Conservation (phyloP, 2,888 invertebrate species). For the Fissipunctia ypsillon region DNA sequence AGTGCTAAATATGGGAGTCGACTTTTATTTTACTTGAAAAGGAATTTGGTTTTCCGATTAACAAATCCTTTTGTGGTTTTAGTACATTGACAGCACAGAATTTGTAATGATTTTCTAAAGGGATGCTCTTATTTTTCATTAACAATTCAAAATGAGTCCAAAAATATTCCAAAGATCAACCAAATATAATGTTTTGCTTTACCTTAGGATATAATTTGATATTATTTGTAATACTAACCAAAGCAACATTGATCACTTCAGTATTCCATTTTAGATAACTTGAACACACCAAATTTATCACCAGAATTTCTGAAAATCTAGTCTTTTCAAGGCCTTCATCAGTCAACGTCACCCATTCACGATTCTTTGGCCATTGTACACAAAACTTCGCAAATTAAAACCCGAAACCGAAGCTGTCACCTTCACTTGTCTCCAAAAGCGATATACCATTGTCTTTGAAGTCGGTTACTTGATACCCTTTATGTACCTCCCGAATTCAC, state of each 20-base stretch:
- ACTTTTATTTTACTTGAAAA: slow-evolving; percentile 42
- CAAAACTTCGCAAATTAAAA: slow-evolving; percentile 86
- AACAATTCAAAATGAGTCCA: not conserved
- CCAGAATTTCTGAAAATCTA: slow-evolving; percentile 65
- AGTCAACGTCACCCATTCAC: slow-evolving; percentile 81
- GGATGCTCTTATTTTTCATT: not conserved
- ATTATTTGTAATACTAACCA: not conserved
- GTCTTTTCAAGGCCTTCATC: slow-evolving; percentile 73
- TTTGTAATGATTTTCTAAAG: slow-evolving; percentile 12
- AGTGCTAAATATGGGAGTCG: slow-evolving; percentile 52
- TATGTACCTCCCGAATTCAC: slow-evolving; percentile 22
- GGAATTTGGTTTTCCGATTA: slow-evolving; percentile 25
- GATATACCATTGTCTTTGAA: slow-evolving; percentile 84
- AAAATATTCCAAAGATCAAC: too few species aligned
- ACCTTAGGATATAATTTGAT: not conserved
- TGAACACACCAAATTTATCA: slow-evolving; percentile 19
- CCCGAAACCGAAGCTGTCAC: slow-evolving; percentile 86
- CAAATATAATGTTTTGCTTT: not conserved
- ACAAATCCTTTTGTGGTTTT: slow-evolving; percentile 25
- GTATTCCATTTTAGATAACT: slow-evolving; percentile 2
- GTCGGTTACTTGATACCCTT: slow-evolving; percentile 50
- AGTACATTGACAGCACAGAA: not conserved
- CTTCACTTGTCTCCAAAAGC: slow-evolving; percentile 86
- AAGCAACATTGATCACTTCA: not conserved
- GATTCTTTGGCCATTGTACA: slow-evolving; percentile 82